These are phyloP conservation scores for Oncorhynchus kisutch DNA, from an alignment of 2,113 vertebrate genomes.

Conservation along the genomic window DNA sequence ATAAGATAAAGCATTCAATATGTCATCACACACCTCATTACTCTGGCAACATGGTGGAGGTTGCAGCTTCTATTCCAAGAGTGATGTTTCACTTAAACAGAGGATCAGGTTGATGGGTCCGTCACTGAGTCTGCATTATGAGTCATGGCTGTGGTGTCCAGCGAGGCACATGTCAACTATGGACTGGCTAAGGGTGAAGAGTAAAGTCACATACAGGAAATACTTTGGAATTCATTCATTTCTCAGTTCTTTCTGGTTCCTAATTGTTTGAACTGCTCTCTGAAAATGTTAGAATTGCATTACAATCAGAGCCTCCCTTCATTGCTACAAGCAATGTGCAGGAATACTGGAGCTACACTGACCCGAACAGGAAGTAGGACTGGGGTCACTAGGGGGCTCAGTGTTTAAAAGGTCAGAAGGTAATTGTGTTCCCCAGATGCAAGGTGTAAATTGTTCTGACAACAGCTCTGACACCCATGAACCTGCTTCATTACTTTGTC, in stretches of 20 bases:
- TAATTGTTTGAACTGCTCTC: not conserved
- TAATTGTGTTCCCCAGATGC: not conserved
- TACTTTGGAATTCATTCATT: not conserved
- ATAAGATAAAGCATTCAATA: slow-evolving; percentile 65
- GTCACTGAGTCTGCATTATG: slow-evolving; percentile 12
- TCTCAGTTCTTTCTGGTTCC: not conserved
- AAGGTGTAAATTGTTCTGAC: not conserved
- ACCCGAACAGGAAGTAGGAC: slow-evolving; percentile 8
- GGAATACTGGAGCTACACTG: not conserved
- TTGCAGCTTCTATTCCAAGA: slow-evolving; percentile 50
- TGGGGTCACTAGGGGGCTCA: not conserved
- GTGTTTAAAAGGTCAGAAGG: not conserved
- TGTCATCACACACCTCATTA: slow-evolving; percentile 66
- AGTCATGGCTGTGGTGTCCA: slow-evolving; percentile 24
- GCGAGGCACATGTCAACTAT: slow-evolving; percentile 39
- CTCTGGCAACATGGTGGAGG: slow-evolving; percentile 50
- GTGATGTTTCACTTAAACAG: slow-evolving; percentile 59
- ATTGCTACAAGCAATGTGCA: not conserved
- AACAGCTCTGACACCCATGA: too few relatives aligned
- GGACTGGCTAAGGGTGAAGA: slow-evolving; percentile 27
- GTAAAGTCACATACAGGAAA: not conserved
- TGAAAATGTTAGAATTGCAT: too few relatives aligned
- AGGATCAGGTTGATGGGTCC: slow-evolving; percentile 51
- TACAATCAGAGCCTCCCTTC: too few relatives aligned
- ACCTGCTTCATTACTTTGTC: too few relatives aligned